Evolutionary conservation across 2,797 vertebrate species (phyloP).

Genomic region (Lagocephalus sceleratus): DNA sequence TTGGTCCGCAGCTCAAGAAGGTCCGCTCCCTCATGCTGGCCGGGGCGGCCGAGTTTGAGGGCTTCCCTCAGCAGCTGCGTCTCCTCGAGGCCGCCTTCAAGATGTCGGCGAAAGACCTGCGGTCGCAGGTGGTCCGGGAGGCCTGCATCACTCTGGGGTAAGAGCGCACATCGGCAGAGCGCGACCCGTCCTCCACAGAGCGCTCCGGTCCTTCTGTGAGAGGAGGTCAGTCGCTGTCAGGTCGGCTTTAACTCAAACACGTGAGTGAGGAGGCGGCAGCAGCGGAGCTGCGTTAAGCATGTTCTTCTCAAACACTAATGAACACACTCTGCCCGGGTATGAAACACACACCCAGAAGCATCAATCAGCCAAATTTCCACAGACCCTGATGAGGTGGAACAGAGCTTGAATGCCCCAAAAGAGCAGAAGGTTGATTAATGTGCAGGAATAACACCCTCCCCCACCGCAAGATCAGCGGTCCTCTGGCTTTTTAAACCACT

Average conservation of each 20-base stretch:
- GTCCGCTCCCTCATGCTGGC: slow-evolving; percentile 90
- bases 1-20: slow-evolving; percentile 85
- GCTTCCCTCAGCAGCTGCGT: slow-evolving; percentile 91
- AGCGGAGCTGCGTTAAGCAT: background rate
- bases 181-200: slow-evolving; percentile 1
- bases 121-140: slow-evolving; percentile 96
- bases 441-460: background rate
- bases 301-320: slow-evolving; percentile 47
- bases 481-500: too few relatives aligned
- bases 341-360: slow-evolving; percentile 30
- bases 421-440: slow-evolving; percentile 56
- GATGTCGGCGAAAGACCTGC: slow-evolving; percentile 93
- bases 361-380: slow-evolving; percentile 58
- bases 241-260: slow-evolving; percentile 23
- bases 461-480: too few relatives aligned
- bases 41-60: slow-evolving; percentile 89
- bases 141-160: slow-evolving; percentile 98
- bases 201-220: too few relatives aligned
- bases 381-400: slow-evolving; percentile 60
- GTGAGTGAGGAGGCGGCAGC: slow-evolving; percentile 15
- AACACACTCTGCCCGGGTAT: slow-evolving; percentile 10
- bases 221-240: too few relatives aligned
- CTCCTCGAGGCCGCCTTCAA: slow-evolving; percentile 92
- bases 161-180: slow-evolving; percentile 27
- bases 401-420: slow-evolving; percentile 35